Percentiles rank a stretch among this genome's conserved stretches.
Evolutionary conservation across 2,113 vertebrate genomes (phyloP).

Genomic region (Odontophorus gujanensis): DNA sequence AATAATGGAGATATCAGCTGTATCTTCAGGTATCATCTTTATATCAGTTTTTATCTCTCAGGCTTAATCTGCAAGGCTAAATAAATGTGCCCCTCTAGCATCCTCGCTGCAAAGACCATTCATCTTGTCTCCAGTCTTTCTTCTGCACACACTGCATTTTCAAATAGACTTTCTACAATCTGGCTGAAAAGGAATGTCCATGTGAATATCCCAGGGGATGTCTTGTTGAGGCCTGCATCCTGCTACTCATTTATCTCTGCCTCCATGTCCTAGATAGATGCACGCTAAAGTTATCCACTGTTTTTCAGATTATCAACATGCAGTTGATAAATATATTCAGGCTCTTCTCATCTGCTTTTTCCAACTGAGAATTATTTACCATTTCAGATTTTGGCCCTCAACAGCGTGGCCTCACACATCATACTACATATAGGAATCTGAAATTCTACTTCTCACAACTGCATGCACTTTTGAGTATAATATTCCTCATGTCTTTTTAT

Average conservation of each 20-base stretch:
- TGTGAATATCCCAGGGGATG: rapidly evolving
- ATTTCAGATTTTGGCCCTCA: neutral
- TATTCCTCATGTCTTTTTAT: neutral
- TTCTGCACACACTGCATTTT: neutral
- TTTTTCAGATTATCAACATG: neutral
- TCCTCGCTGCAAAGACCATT: neutral
- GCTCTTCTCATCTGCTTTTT: neutral
- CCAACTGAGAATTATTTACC: neutral
- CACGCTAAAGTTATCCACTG: neutral
- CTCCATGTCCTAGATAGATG: neutral
- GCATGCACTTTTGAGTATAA: neutral
- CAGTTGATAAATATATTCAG: neutral
- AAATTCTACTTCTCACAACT: neutral
- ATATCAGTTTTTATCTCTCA: neutral
- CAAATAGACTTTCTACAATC: neutral
- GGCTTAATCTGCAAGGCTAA: neutral
- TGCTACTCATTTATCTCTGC: neutral
- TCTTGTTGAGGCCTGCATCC: neutral
- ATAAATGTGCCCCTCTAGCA: neutral
- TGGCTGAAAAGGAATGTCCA: neutral
- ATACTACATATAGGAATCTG: neutral
- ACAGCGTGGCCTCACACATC: neutral
- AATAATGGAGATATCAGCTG: neutral
- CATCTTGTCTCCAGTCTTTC: neutral
- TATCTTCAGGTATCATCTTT: neutral